Percentiles rank a stretch among this genome's conserved stretches.
These are phyloP conservation scores for Nomada hirtipes DNA, from an alignment of 2,888 invertebrate genomes.

Conservation along the genomic window DNA sequence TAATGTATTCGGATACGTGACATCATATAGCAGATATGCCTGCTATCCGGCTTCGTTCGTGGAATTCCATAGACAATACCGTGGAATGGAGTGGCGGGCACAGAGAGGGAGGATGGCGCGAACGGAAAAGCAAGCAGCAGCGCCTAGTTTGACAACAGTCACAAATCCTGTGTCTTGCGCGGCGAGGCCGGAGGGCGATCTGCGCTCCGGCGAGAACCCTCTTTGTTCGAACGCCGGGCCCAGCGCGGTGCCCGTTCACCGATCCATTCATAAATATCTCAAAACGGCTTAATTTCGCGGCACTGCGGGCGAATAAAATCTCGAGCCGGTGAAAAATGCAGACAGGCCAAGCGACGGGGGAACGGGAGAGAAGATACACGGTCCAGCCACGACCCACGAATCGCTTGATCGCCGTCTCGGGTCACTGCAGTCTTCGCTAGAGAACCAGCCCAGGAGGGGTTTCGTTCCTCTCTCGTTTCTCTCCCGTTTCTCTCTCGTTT, in stretches of 20 bases:
- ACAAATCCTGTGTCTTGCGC: conserved; percentile 66
- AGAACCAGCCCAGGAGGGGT: conserved; percentile 27
- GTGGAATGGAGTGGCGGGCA: conserved; percentile 23
- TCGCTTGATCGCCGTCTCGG: conserved; percentile 78
- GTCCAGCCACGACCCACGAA: conserved; percentile 78
- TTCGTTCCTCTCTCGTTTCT: conserved; percentile 13
- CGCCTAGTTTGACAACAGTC: conserved; percentile 72
- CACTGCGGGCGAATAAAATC: conserved; percentile 81
- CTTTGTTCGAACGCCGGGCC: conserved; percentile 75
- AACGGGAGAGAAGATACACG: conserved; percentile 70
- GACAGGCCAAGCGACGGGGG: conserved; percentile 68
- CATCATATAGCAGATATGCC: conserved; percentile 50
- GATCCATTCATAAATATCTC: conserved; percentile 84
- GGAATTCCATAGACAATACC: conserved; percentile 62
- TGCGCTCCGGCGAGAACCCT: conserved; percentile 53
- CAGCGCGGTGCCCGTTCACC: conserved; percentile 58
- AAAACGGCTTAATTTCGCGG: conserved; percentile 84
- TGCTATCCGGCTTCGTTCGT: conserved; percentile 41
- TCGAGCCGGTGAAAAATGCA: conserved; percentile 82
- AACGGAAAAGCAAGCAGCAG: conserved; percentile 56
- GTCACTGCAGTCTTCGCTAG: conserved; percentile 73
- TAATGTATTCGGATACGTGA: conserved; percentile 58
- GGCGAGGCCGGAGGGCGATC: conserved; percentile 59
- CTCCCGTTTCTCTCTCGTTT: neutral
- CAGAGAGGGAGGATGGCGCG: conserved; percentile 10